Conservation (phyloP, 2,888 invertebrate genomes). For the Balanococcus diminutus region DNA sequence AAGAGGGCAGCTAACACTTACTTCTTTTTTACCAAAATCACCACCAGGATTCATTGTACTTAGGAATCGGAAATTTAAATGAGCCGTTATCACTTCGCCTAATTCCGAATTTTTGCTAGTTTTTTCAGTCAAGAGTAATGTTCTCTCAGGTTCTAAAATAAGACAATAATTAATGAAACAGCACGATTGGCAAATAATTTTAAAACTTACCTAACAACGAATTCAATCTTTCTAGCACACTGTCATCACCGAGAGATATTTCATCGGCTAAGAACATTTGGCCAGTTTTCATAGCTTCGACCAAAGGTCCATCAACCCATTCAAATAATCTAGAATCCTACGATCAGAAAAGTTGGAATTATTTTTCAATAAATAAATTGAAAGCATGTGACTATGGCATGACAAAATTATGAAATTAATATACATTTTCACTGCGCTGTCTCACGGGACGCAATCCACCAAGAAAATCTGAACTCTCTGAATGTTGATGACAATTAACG, state of each 20-base stretch:
- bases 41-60: slow-evolving; percentile 99
- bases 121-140: slow-evolving; percentile 88
- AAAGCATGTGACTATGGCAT: neutral
- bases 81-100: slow-evolving; percentile 67
- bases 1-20: too few species aligned
- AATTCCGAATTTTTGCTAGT: slow-evolving; percentile 60
- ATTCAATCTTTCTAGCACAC: slow-evolving; percentile 95
- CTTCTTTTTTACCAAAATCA: slow-evolving; percentile 98
- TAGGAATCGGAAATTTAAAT: slow-evolving; percentile 82
- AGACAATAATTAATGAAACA: neutral
- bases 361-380: neutral
- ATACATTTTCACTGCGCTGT: slow-evolving; percentile 62
- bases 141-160: slow-evolving; percentile 81
- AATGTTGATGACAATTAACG: slow-evolving; percentile 98
- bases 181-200: neutral
- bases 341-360: neutral
- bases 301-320: slow-evolving; percentile 96
- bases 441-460: slow-evolving; percentile 92
- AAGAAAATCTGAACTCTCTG: slow-evolving; percentile 96
- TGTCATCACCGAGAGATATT: slow-evolving; percentile 98
- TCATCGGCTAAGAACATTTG: slow-evolving; percentile 94
- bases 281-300: slow-evolving; percentile 87
- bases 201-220: slow-evolving; percentile 74
- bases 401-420: neutral
- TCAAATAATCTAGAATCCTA: slow-evolving; percentile 73